Base-by-base conservation (phyloP, 2,797 vertebrate genomes). In the Sebastes taczanowskii region DNA sequence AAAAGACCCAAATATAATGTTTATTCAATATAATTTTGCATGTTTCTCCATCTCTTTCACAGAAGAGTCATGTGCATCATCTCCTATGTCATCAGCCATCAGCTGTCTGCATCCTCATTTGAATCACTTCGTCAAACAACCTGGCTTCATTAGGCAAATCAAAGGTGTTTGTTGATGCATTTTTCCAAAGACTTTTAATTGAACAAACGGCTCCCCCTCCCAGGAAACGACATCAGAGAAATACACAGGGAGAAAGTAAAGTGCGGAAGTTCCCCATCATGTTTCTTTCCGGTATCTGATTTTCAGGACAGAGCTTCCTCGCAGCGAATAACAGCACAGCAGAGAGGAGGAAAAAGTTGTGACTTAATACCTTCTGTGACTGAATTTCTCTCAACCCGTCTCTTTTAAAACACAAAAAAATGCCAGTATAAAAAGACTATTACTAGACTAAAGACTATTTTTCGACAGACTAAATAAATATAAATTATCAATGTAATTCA, bases 71-170 rank as follows among this genome's bases (percentile, higher is more conserved):
- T 10, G 6, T 20, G 30, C 42, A 61, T 64, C 38, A 27, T 42
- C 35, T 34, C 27, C 67, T 10, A 29, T 69, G 5, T 64, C 34
- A n/a, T 38, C 22, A 23, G 61, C 34, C 69, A 76, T 67, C 62
- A 82, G 34, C 20, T 7, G 14, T 20, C 38, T 52, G 32, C 20
- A 27, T 61, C 61, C 58, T 78, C 78, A 71, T 84, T 38, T 38
- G 59, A 68, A 63, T 68, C 63, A 60, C 64, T 52, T 79, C 59
- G 53, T 78, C 55, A 35, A 35, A 62, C 38, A 58, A 71, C 76
- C 27, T 74, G 77, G 52, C 75, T 78, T 84, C 71, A 58, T 71
- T 72, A 79, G 72, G 74, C 20, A 75, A 82, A 86, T 78, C 22
- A 55, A 38, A 80, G 25, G 60, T 71, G 67, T 84, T 63, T 60